A percentile compares a stretch with the other conserved stretches of the same genome.
These are phyloP conservation scores for Cliona cf. orientalis DNA, from an alignment of 37 sponge, comb jelly and placozoan genomes.

Conservation along the genomic window DNA sequence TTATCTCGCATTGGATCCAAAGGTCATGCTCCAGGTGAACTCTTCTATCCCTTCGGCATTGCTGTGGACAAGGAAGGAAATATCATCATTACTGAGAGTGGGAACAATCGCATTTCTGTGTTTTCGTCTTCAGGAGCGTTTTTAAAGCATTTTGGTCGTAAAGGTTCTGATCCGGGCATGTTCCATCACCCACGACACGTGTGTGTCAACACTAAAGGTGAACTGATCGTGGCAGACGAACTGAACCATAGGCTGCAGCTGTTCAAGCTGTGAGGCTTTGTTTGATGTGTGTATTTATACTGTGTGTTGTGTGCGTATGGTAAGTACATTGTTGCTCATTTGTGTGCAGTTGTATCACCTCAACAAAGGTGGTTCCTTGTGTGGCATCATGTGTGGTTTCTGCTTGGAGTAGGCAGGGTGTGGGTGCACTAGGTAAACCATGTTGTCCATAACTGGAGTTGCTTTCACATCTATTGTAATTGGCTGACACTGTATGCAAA, in stretches of 20 bases:
- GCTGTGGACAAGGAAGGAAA: slow-evolving; percentile 10
- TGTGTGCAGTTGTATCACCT: too few relatives aligned
- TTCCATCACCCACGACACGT: slow-evolving; percentile 42
- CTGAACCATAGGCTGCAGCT: slow-evolving; percentile 37
- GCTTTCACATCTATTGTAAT: too few relatives aligned
- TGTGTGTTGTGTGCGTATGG: background rate
- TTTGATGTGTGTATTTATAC: background rate
- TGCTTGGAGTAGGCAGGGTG: too few relatives aligned
- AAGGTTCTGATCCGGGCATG: slow-evolving; percentile 22
- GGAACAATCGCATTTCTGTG: slow-evolving; percentile 31
- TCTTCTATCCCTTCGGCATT: slow-evolving; percentile 30
- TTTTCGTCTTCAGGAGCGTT: slow-evolving; percentile 31
- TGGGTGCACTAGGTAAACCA: too few relatives aligned
- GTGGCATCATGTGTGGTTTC: too few relatives aligned
- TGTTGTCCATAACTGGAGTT: too few relatives aligned
- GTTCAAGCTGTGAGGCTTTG: background rate
- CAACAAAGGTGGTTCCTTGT: too few relatives aligned
- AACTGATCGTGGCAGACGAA: slow-evolving; percentile 42
- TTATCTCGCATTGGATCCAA: slow-evolving; percentile 18
- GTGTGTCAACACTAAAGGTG: slow-evolving; percentile 18
- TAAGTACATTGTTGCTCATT: too few relatives aligned
- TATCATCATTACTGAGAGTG: slow-evolving; percentile 38
- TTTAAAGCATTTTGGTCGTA: slow-evolving; percentile 29
- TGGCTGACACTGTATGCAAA: too few relatives aligned
- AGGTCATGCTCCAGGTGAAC: slow-evolving; percentile 28